Conservation (phyloP, 2,797 vertebrate species). For the Phoxinus dragarum region DNA sequence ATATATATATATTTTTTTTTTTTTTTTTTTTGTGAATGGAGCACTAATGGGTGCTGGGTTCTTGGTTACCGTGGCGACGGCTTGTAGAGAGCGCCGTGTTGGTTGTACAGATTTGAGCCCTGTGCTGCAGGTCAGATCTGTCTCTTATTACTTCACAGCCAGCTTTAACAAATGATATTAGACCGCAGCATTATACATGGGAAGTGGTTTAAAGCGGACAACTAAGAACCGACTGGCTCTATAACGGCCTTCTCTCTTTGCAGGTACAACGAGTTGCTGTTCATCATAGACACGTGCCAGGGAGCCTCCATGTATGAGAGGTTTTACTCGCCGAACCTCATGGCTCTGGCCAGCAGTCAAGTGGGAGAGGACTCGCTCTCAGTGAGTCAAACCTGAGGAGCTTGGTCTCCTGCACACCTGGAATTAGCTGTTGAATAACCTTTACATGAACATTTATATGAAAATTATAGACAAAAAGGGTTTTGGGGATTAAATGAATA, state of each 20-base stretch:
- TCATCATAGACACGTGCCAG: conserved; percentile 99
- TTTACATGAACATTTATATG: not conserved
- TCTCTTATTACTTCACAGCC: not conserved
- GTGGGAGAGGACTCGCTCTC: conserved; percentile 98
- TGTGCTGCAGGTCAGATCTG: not conserved
- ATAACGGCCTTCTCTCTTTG: conserved; percentile 48
- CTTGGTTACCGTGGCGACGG: conserved; percentile 73
- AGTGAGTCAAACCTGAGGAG: conserved; percentile 75
- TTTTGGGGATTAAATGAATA: not conserved
- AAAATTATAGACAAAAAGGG: not conserved
- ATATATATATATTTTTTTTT: conserved; percentile 1
- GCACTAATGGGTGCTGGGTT: conserved; percentile 58
- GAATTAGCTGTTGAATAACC: not conserved
- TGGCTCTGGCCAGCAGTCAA: conserved; percentile 97
- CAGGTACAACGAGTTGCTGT: conserved; percentile 96
- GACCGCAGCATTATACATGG: not conserved
- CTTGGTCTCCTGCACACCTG: not conserved
- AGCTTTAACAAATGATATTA: not conserved
- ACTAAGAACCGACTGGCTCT: not conserved
- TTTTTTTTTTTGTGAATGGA: conserved; percentile 53
- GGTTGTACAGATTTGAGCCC: conserved; percentile 41
- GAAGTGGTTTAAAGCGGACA: not conserved
- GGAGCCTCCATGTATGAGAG: conserved; percentile 98
- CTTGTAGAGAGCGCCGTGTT: conserved; percentile 59
- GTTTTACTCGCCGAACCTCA: conserved; percentile 98